Base-by-base conservation (phyloP, 2,888 invertebrate species). In the Sesia apiformis region DNA sequence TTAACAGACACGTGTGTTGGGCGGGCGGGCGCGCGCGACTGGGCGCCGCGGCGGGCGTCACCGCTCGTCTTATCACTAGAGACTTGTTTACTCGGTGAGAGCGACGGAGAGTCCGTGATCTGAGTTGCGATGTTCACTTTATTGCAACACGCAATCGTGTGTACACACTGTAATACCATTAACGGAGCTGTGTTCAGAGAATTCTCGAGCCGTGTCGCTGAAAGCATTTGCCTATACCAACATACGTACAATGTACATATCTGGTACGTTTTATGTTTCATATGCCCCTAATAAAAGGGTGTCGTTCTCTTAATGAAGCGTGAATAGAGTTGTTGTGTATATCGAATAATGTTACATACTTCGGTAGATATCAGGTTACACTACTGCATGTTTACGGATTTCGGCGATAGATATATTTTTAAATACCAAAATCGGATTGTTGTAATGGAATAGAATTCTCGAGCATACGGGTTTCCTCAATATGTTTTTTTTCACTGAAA, bases 11-110 rank as follows among this genome's bases (percentile, higher is more conserved):
- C 77, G 81, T 78, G 80, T 69, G 67, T 68, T 63, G 78, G 84
- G 84, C 83, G 87, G 84, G 84, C 79, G 84, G 79, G 66, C 68
- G 74, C 74, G 74, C 69, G 78, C 84, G 85, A 84, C 87, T 84
- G 80, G 70, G 64, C 76, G 82, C 72, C 81, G 80, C 62, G 63
- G 53, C 55, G 56, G 52, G 54, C 51, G 56, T 40, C 60, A 60
- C 58, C 65, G 63, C 51, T 53, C 71, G 71, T 71, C 76, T 85
- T 86, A 84, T 87, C 85, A 83, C 78, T 72, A 76, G 66, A 64
- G 65, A 75, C 76, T 81, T 86, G 84, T 84, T 87, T 84, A 86
- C 83, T 40, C 49, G 46, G 40, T 39, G 41, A 43, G 38, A 42
- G 38, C 39, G n/a, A 42, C 41, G 8, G 51, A n/a, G n/a, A 67